phyloP scores from a whole-genome alignment of 2,888 invertebrate species.

The Lycaena phlaeas region DNA sequence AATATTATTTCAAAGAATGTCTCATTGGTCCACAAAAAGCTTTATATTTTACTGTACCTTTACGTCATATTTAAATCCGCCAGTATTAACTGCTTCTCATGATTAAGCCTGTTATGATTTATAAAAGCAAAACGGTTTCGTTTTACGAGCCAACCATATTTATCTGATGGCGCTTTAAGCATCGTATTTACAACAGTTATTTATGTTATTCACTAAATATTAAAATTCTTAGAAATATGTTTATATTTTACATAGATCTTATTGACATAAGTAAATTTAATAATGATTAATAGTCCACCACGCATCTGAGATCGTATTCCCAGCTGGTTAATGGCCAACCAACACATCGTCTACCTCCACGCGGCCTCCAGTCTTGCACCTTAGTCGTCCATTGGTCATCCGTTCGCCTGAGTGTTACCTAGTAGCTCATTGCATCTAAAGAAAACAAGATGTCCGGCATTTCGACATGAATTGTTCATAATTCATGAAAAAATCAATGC shows the following conservation, averaged over 20 bases:
- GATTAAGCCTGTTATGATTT: slow-evolving; percentile 10
- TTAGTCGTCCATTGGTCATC: too few relatives aligned
- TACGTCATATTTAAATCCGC: background rate
- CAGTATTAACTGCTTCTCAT: background rate
- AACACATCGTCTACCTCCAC: background rate
- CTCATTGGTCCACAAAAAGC: too few relatives aligned
- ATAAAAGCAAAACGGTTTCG: slow-evolving; percentile 7
- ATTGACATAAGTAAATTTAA: too few relatives aligned
- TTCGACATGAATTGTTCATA: too few relatives aligned
- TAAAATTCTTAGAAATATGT: background rate
- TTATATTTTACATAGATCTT: too few relatives aligned
- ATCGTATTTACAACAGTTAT: slow-evolving; percentile 1
- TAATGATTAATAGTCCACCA: too few relatives aligned
- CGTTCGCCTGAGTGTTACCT: too few relatives aligned
- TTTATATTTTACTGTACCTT: background rate
- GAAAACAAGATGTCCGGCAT: too few relatives aligned
- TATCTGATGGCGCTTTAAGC: slow-evolving; percentile 6
- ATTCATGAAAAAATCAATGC: too few relatives aligned
- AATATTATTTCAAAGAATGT: slow-evolving; percentile 5
- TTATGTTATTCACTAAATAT: background rate
- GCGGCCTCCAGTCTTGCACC: too few relatives aligned
- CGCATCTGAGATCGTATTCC: too few relatives aligned
- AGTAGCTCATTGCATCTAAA: too few relatives aligned
- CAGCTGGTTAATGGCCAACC: background rate
- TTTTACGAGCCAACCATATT: slow-evolving; percentile 4